phyloP scores from a whole-genome alignment of 2,113 vertebrate genomes.

The Cheilinus undulatus region DNA sequence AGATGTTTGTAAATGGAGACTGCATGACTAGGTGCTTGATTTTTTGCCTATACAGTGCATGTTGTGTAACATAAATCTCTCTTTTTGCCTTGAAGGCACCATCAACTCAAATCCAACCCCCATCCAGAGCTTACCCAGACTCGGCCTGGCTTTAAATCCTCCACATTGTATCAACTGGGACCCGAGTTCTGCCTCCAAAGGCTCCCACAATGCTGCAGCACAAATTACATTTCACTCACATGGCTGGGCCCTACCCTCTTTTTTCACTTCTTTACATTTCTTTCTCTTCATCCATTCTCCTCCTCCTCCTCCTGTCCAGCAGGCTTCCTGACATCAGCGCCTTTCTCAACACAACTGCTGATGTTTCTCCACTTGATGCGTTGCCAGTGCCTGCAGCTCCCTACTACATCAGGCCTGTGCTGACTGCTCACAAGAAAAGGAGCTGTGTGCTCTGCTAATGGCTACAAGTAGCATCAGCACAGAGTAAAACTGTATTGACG shows the following conservation, averaged over 20 bases:
- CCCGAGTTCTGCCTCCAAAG: constrained; percentile 52
- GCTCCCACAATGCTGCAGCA: constrained; percentile 42
- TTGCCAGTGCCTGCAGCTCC: constrained; percentile 34
- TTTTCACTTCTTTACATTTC: constrained; percentile 12
- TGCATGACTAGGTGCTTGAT: too few relatives aligned
- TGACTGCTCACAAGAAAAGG: constrained; percentile 19
- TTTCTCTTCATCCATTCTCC: constrained; percentile 1
- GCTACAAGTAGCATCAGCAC: constrained; percentile 47
- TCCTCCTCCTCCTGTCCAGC: not conserved
- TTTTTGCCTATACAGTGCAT: too few relatives aligned
- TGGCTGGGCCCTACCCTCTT: constrained; percentile 18
- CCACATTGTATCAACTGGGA: constrained; percentile 49
- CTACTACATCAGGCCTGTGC: constrained; percentile 16
- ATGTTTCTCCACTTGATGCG: constrained; percentile 28
- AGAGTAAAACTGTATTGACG: constrained; percentile 42
- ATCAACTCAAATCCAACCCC: constrained; percentile 20
- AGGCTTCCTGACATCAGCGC: constrained; percentile 21
- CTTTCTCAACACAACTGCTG: constrained; percentile 44
- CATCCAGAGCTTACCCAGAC: constrained; percentile 1
- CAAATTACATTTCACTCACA: constrained; percentile 71
- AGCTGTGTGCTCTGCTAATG: constrained; percentile 50
- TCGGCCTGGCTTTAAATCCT: constrained; percentile 37
- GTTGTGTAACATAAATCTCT: not conserved
- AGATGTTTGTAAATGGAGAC: too few relatives aligned
- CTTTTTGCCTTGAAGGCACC: not conserved